Conservation (phyloP, 2,113 vertebrate species). For the Thalassarche chlororhynchos region DNA sequence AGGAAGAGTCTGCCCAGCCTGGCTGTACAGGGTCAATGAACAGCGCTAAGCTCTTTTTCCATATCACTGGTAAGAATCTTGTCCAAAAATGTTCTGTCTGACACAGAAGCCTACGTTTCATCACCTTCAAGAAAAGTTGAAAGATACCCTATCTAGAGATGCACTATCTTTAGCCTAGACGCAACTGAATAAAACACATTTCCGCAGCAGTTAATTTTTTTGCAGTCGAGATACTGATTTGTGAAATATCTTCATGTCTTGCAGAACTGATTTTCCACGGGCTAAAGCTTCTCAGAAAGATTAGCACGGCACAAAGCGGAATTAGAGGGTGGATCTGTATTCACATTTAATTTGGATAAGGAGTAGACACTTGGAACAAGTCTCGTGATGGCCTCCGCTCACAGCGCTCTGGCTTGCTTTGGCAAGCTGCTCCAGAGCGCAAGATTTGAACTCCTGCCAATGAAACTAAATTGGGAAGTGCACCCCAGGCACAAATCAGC, state of each 20-base stretch:
- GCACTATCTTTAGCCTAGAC: neutral
- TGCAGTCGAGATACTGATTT: neutral
- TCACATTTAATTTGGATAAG: neutral
- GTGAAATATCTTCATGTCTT: neutral
- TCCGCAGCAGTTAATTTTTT: neutral
- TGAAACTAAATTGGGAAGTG: neutral
- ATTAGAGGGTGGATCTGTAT: neutral
- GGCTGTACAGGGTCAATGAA: neutral
- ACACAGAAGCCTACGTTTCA: neutral
- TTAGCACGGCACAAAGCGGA: neutral
- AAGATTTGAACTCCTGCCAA: neutral
- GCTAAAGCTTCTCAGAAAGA: neutral
- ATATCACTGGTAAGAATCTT: neutral
- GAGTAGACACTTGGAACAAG: neutral
- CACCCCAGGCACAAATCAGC: accelerated
- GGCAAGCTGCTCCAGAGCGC: accelerated
- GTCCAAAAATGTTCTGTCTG: neutral
- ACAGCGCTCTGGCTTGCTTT: accelerated
- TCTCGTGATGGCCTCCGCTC: neutral
- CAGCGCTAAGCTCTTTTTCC: neutral
- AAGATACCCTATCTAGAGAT: neutral
- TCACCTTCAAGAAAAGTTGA: neutral
- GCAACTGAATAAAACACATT: neutral
- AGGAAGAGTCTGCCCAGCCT: neutral
- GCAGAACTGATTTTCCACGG: neutral